These are phyloP conservation scores for Drosophila bipectinata DNA, from an alignment of 1,140 invertebrate genomes.

Conservation along the genomic window DNA sequence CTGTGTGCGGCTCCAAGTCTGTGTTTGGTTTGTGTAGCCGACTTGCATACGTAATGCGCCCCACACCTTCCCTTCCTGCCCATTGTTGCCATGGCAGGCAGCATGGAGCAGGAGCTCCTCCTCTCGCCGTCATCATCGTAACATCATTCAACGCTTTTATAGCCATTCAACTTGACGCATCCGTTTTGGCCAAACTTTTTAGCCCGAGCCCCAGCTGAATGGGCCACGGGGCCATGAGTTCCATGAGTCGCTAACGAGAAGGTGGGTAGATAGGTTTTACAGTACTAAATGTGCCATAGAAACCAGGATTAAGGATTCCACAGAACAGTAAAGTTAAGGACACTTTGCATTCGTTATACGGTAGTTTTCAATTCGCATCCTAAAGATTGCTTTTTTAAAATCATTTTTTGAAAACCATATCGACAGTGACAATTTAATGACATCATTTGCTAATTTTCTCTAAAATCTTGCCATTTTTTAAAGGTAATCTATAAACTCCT, in stretches of 20 bases:
- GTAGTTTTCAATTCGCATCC: too few species aligned
- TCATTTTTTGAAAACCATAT: too few species aligned
- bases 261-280: slow-evolving; percentile 32
- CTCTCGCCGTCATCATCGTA: slow-evolving; percentile 37
- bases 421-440: too few species aligned
- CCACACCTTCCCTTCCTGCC: slow-evolving; percentile 6
- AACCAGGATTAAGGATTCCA: background rate
- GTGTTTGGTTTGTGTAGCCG: slow-evolving; percentile 71
- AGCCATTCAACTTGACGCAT: slow-evolving; percentile 78
- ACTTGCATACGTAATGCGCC: slow-evolving; percentile 76
- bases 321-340: background rate
- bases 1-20: slow-evolving; percentile 32
- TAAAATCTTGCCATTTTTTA: background rate
- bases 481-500: background rate
- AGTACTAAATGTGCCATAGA: background rate
- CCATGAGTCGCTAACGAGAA: slow-evolving; percentile 26
- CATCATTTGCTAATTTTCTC: too few species aligned
- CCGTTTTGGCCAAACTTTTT: slow-evolving; percentile 74
- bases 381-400: too few species aligned
- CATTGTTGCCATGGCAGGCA: background rate
- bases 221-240: slow-evolving; percentile 26
- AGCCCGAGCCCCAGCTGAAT: slow-evolving; percentile 41
- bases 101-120: background rate
- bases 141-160: slow-evolving; percentile 78
- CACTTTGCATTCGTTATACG: background rate